A percentile compares a stretch with the other conserved stretches of the same genome.
Conservation (phyloP, 2,888 invertebrate genomes). For the Pristionchus japonicus region DNA sequence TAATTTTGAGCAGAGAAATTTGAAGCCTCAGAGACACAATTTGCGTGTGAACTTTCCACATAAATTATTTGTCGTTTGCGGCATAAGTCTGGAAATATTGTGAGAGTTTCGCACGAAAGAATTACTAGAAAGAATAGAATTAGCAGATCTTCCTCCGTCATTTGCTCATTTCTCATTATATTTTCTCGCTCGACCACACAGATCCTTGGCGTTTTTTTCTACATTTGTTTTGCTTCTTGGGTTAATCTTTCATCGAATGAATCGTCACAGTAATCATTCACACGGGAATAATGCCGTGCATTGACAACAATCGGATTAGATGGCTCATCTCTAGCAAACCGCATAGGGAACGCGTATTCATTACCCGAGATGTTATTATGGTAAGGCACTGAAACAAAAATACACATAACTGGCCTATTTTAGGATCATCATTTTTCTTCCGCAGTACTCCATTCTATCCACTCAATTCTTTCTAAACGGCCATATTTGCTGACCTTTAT, state of each 20-base stretch:
- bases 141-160: too few species aligned
- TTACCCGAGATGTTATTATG: neutral
- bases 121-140: neutral
- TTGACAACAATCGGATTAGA: neutral
- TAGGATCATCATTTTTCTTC: neutral
- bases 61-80: neutral
- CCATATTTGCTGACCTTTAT: neutral
- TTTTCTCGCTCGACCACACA: neutral
- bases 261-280: neutral
- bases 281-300: neutral
- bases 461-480: too few species aligned
- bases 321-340: neutral
- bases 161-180: neutral
- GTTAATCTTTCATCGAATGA: neutral
- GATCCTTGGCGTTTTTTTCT: neutral
- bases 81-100: constrained; percentile 27
- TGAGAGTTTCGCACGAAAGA: neutral
- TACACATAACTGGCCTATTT: neutral
- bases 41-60: constrained; percentile 10
- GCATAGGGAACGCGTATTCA: neutral
- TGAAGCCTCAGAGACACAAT: neutral
- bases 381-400: neutral
- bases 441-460: neutral
- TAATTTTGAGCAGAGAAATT: neutral
- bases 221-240: neutral